Evolutionary conservation across 1,140 invertebrate species (phyloP), one percentile per base, ranked within the genome.

Genomic region (Liolophura sinensis): DNA sequence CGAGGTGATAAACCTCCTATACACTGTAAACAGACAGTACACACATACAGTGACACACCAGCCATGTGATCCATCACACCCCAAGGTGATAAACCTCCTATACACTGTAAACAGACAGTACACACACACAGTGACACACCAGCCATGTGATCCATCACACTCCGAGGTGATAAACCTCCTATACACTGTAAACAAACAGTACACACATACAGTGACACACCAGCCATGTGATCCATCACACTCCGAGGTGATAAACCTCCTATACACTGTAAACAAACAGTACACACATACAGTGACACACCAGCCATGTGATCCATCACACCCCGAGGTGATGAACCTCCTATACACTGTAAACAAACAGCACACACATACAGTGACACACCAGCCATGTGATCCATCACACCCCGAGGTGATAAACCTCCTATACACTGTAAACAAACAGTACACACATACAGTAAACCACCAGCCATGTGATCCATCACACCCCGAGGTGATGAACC

Each of bases 311-410:
- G 9, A 40, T 40, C 31, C 31, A 40, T 40, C 31, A 40, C 3
- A 9, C 31, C 31, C 3, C 3, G 31, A 40, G 31, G 31, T 40
- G 31, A 40, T 40, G 31, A 3, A 40, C 31, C 31, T 40, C 9
- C 31, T 5, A 40, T 40, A 40, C 31, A 40, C 9, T 40, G 31
- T 40, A 9, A 40, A 40, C n/a, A n/a, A n/a, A n/a, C 31, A 40
- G 3, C 9, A 40, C 31, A 40, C 31, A 40, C 31, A 40, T 40
- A 40, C 73, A 92, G 76, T 68, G 94, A 81, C 60, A 95, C 86
- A 77, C 93, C 92, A 1, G 91, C 88, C 67, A 93, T 88, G 40
- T 89, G 87, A 64, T 93, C 91, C n/a, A 93, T 86, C 65, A 90
- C 88, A 57, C 86, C 87, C 48, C 91, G 82, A 0, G 92, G 88